Base-by-base conservation (phyloP, 2,113 vertebrate genomes). In the Arothron firmamentum region DNA sequence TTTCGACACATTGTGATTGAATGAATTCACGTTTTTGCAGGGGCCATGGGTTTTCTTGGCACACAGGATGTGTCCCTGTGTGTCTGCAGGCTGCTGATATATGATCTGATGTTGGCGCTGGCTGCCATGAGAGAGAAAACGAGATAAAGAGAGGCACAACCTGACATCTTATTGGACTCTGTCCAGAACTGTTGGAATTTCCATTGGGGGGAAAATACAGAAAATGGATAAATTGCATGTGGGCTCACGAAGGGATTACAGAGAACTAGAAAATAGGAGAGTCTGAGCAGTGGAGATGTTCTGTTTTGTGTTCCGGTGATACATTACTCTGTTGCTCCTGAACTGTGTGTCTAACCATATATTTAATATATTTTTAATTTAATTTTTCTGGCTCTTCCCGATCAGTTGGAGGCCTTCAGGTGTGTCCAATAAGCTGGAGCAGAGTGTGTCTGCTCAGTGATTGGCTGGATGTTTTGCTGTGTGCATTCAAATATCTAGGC, bases 401-500 rank as follows among this genome's bases (percentile, higher is more conserved):
- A 81, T 78, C 25, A 75, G 78, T 43, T 42, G 54, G 15, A 49
- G 58, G 52, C 59, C 65, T 76, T 77, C 71, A 81, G 75, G 79
- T 74, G 68, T 61, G 54, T 75, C 62, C 59, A 57, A 50, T 52
- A 18, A 74, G 73, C 60, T 54, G 59, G 57, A 38, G 43, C 28
- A 47, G 45, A 20, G 16, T 70, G 46, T 59, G 38, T 58, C 61
- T 74, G 45, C 62, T 19, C 56, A 20, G 18, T 2, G 59, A 86
- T 84, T 89, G 89, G 87, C 67, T 79, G 17, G 8, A 52, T 57
- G 46, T 63, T 75, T 62, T 21, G 74, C 78, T 90, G 82, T 88
- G 78, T 68, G 73, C 78, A 71, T 90, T 90, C 75, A 89, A 90
- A 91, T 75, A 62, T 87, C 31, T 50, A 59, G 3, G 15, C 5